Evolutionary conservation across 2,888 invertebrate species (phyloP).

Genomic region (Linnaemya tessellans): DNA sequence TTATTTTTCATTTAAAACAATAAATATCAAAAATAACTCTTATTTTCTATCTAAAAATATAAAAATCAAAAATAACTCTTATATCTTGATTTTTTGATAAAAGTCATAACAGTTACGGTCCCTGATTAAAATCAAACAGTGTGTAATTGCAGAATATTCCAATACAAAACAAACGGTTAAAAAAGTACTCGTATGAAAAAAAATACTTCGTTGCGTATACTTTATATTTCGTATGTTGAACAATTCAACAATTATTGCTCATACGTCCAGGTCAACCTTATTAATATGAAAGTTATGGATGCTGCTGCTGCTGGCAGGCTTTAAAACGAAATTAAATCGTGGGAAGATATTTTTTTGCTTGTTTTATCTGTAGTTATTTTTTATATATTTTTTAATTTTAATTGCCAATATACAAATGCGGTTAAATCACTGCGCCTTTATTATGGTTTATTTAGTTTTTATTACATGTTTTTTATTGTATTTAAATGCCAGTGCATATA

Average conservation of each 20-base stretch:
- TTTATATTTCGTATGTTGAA: conserved; percentile 2
- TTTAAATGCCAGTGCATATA: not conserved
- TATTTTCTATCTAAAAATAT: no score
- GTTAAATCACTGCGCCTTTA: conserved; percentile 43
- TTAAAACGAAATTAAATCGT: conserved; percentile 7
- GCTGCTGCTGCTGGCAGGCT: not conserved
- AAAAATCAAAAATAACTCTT: no score
- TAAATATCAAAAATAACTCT: no score
- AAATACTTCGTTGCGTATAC: not conserved
- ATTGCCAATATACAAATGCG: conserved; percentile 49
- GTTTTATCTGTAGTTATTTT: not conserved
- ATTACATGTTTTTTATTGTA: conserved; percentile 2
- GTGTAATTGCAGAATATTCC: no score
- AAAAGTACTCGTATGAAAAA: no score
- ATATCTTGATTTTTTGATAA: no score
- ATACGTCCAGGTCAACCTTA: conserved; percentile 17
- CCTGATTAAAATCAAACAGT: no score
- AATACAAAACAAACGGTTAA: no score
- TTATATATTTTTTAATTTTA: conserved; percentile 25
- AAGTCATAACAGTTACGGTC: no score
- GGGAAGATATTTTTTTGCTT: not conserved
- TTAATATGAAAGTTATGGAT: not conserved
- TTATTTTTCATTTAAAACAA: no score
- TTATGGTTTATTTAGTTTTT: conserved; percentile 56
- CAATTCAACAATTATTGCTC: not conserved